Percentiles rank a stretch among this genome's conserved stretches.
Evolutionary conservation across 2,113 vertebrate species (phyloP).

Genomic region (Rhinoderma darwinii): DNA sequence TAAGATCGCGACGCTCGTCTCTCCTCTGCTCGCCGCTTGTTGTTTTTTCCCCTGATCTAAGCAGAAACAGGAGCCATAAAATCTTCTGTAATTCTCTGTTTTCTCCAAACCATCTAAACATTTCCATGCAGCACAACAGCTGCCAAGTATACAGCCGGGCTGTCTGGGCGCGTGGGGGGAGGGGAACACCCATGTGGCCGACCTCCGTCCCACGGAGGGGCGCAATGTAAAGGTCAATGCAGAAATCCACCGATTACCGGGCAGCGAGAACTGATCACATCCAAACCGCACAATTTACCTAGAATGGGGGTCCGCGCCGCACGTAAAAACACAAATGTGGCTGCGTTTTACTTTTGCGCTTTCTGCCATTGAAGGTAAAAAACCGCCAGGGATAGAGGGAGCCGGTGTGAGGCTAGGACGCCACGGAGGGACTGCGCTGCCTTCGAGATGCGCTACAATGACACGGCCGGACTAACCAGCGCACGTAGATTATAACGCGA

Average conservation of each 20-base stretch:
- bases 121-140: conserved; percentile 50
- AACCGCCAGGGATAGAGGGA: too few relatives aligned
- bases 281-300: neutral
- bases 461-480: too few relatives aligned
- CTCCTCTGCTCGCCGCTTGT: neutral
- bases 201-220: neutral
- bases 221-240: neutral
- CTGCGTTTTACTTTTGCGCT: neutral
- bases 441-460: too few relatives aligned
- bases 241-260: neutral
- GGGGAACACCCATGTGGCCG: neutral
- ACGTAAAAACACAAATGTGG: neutral
- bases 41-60: conserved; percentile 41
- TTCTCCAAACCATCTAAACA: conserved; percentile 48
- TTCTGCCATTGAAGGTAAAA: neutral
- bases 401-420: too few relatives aligned
- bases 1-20: conserved; percentile 1
- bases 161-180: conserved; percentile 43
- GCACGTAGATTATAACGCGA: too few relatives aligned
- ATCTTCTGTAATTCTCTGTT: conserved; percentile 37
- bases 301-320: neutral
- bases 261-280: neutral
- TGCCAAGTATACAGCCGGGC: conserved; percentile 54
- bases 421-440: too few relatives aligned
- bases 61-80: conserved; percentile 50